These are phyloP conservation scores for Philonicus albiceps DNA, from an alignment of 2,888 invertebrate genomes.

Conservation along the genomic window DNA sequence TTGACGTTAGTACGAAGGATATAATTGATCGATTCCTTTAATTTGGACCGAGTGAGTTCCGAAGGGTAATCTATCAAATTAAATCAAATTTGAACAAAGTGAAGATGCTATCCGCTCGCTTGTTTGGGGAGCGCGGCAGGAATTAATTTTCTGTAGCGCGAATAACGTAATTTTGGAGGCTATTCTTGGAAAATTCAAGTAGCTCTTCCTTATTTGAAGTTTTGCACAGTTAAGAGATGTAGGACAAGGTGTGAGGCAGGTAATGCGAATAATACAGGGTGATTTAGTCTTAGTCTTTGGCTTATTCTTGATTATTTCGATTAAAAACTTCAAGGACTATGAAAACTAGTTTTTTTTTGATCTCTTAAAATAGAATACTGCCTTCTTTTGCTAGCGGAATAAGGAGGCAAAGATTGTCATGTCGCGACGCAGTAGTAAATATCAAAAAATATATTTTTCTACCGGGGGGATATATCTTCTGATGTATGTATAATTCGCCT, in stretches of 20 bases:
- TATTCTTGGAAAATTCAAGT: background rate
- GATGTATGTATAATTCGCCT: background rate
- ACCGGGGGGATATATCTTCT: background rate
- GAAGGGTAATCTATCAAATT: background rate
- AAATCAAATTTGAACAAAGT: slow-evolving; percentile 9
- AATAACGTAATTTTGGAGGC: background rate
- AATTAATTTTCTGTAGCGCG: background rate
- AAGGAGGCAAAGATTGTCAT: background rate
- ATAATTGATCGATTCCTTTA: slow-evolving; percentile 27
- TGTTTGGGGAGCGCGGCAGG: background rate
- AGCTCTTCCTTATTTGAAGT: background rate
- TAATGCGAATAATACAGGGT: no score
- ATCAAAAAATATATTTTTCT: background rate
- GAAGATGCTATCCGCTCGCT: background rate
- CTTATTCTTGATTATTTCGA: no score
- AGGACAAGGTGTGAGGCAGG: background rate
- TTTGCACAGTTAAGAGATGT: background rate
- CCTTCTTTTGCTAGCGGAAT: background rate
- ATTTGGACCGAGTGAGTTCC: background rate
- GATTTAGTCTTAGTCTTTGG: no score
- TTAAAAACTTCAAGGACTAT: no score
- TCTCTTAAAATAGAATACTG: background rate
- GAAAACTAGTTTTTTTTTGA: no score
- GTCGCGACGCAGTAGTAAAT: background rate
- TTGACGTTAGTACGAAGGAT: background rate